Evolutionary conservation across 2,113 vertebrate species (phyloP).

Genomic region (Cathartes aura): DNA sequence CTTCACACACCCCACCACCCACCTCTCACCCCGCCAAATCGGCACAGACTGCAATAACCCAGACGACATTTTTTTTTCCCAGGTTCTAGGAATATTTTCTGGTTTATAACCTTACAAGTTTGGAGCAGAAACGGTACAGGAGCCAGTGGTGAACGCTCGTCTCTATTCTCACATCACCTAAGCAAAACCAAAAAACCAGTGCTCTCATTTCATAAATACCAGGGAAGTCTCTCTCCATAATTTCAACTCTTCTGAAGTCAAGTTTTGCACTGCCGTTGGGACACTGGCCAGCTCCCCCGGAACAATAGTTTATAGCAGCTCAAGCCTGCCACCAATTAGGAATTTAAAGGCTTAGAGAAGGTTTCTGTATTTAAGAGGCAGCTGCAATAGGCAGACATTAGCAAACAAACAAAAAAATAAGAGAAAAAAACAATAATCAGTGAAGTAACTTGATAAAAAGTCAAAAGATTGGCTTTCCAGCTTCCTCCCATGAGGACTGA

Average conservation of each 20-base stretch:
- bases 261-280: background rate
- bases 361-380: background rate
- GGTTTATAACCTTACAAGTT: background rate
- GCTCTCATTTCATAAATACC: background rate
- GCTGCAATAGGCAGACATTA: background rate
- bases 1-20: background rate
- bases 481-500: background rate
- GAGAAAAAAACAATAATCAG: background rate
- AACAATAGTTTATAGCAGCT: background rate
- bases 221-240: background rate
- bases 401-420: background rate
- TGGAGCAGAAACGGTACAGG: background rate
- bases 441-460: background rate
- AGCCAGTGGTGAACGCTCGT: rapidly evolving
- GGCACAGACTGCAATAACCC: background rate
- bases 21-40: background rate
- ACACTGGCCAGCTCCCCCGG: background rate
- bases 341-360: background rate
- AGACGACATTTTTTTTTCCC: background rate
- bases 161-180: background rate
- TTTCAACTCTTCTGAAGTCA: background rate
- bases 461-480: background rate
- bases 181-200: background rate
- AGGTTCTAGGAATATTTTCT: background rate
- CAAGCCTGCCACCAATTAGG: background rate